Percentiles rank a stretch among this genome's conserved stretches.
Conservation (phyloP, 2,113 vertebrate genomes). For the Collichthys lucidus region DNA sequence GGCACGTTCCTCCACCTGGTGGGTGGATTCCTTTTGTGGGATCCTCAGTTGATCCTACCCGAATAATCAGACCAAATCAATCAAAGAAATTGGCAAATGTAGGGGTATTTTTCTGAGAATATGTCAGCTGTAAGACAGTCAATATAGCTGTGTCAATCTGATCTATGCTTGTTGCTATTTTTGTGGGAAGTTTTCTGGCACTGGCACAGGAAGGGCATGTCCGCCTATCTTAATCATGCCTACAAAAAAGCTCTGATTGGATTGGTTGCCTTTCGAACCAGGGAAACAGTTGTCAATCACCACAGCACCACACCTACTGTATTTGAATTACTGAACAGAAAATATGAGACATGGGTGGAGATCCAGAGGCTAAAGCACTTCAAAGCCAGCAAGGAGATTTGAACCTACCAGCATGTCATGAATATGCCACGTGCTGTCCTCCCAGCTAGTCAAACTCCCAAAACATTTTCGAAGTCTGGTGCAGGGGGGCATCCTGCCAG, state of each 20-base stretch:
- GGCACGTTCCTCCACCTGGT: constrained; percentile 3
- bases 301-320: background rate
- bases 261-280: background rate
- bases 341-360: background rate
- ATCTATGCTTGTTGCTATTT: background rate
- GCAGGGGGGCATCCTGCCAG: constrained; percentile 13
- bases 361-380: background rate
- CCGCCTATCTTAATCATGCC: background rate
- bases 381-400: background rate
- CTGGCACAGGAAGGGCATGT: background rate
- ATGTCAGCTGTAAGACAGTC: background rate
- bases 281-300: background rate
- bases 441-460: background rate
- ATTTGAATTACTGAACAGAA: background rate
- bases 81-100: background rate
- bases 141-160: background rate
- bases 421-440: background rate
- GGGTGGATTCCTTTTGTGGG: background rate
- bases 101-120: background rate
- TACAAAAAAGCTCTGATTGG: background rate
- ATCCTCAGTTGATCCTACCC: background rate
- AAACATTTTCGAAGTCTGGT: constrained; percentile 7
- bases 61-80: background rate
- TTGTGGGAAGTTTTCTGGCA: background rate
- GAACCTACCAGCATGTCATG: background rate